Base-by-base conservation (phyloP, 2,888 invertebrate genomes). In the Yponomeuta sedellus region DNA sequence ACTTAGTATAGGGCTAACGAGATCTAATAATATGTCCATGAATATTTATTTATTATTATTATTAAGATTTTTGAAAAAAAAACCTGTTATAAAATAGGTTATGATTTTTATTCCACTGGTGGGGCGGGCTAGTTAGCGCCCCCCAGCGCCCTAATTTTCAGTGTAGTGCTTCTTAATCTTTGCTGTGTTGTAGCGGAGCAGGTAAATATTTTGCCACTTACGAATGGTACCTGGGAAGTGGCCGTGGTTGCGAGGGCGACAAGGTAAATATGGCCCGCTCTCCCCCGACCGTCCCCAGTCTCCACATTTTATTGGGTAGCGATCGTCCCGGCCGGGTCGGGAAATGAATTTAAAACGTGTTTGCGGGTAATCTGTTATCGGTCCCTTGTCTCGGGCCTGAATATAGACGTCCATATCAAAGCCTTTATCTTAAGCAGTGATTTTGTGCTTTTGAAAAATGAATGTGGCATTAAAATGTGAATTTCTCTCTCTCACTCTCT, bases 301-400 rank as follows among this genome's bases (percentile, higher is more conserved):
- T 88, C 88, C 86, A 88, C 89, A 88, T 89, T 91, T 90, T 91
- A 91, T 91, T 89, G 88, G 84, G 83, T 85, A 86, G 85, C 88
- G 89, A 89, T 90, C 89, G 89, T 84, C 34, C 64, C 81, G 85
- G 85, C 83, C 83, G 90, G 89, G 89, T 88, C 88, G 89, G 89
- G 88, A 88, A 90, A 89, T 89, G 89, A 91, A 89, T 91, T 91
- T 89, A 90, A 91, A 90, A 89, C 90, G 89, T 91, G 91, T 91
- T 90, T 91, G 91, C 85, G 91, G 91, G 91, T 91, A 91, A 91
- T 91, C 91, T 91, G 89, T 91, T 90, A 91, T 89, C 91, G 89
- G 91, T 88, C 90, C 89, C 91, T 88, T 89, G 91, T 89, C 88
- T 88, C 87, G 81, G 78, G 80, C 81, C 77, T 20, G 85, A 86